These are phyloP conservation scores for Micromesistius poutassou DNA, from an alignment of 2,797 vertebrate genomes.

Conservation along the genomic window DNA sequence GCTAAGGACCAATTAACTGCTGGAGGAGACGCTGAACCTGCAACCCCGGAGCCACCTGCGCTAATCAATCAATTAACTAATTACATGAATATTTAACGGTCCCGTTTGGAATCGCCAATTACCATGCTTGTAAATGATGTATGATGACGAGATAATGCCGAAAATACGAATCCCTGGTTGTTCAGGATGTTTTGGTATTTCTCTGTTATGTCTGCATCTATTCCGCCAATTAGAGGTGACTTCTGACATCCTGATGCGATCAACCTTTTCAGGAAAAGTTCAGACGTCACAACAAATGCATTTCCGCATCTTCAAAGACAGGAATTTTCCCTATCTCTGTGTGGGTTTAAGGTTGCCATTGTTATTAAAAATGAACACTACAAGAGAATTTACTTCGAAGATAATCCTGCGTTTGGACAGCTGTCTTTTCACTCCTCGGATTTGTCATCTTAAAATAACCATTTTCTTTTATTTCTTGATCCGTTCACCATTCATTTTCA, in stretches of 20 bases:
- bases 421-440: conserved; percentile 62
- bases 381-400: conserved; percentile 49
- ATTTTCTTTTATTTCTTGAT: conserved; percentile 34
- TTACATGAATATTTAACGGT: conserved; percentile 68
- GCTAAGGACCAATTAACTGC: conserved; percentile 68
- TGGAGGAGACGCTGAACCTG: conserved; percentile 42
- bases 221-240: conserved; percentile 40
- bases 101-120: conserved; percentile 66
- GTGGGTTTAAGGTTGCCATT: conserved; percentile 41
- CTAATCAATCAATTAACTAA: conserved; percentile 73
- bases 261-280: conserved; percentile 36
- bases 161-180: conserved; percentile 30
- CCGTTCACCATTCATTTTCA: conserved; percentile 56
- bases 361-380: conserved; percentile 49
- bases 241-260: conserved; percentile 39
- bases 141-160: conserved; percentile 33
- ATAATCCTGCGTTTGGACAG: conserved; percentile 60
- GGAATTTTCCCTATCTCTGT: conserved; percentile 42
- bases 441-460: conserved; percentile 57
- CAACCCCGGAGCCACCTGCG: conserved; percentile 56
- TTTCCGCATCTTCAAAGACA: conserved; percentile 54
- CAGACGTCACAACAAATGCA: conserved; percentile 36
- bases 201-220: conserved; percentile 22
- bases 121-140: conserved; percentile 35
- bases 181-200: neutral